phyloP scores from a whole-genome alignment of 2,888 invertebrate species.

The Amiota mariae region DNA sequence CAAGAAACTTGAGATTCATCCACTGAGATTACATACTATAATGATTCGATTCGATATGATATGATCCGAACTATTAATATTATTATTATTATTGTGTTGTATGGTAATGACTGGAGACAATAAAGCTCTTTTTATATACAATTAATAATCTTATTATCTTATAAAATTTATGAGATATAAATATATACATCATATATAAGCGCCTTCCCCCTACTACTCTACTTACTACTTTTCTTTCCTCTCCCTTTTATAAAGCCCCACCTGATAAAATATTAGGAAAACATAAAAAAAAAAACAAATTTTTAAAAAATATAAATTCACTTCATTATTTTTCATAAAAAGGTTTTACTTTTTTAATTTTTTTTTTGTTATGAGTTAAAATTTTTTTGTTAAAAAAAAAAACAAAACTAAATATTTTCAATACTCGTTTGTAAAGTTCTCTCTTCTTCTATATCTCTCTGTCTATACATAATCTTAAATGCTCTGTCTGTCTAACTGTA shows the following conservation, averaged over 20 bases:
- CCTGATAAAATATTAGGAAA: slow-evolving; percentile 6
- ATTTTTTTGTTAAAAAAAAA: background rate
- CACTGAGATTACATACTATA: slow-evolving; percentile 35
- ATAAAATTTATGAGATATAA: no score
- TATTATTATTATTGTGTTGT: slow-evolving; percentile 19
- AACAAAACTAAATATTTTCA: slow-evolving; percentile 7
- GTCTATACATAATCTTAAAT: slow-evolving; percentile 22
- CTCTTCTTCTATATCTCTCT: slow-evolving; percentile 1
- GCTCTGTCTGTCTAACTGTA: slow-evolving; percentile 25
- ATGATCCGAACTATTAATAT: slow-evolving; percentile 57
- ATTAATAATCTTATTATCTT: no score
- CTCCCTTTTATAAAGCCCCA: background rate
- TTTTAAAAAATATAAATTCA: no score
- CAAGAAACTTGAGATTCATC: no score
- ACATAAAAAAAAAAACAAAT: slow-evolving; percentile 14
- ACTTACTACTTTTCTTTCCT: slow-evolving; percentile 43
- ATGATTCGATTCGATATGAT: slow-evolving; percentile 33
- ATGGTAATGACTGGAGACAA: slow-evolving; percentile 74
- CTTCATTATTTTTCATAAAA: background rate
- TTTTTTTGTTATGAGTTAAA: no score
- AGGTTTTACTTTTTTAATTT: slow-evolving; percentile 1
- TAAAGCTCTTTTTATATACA: slow-evolving; percentile 42
- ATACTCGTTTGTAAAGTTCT: slow-evolving; percentile 17
- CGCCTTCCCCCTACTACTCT: slow-evolving; percentile 43
- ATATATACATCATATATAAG: slow-evolving; percentile 41